Conservation (phyloP, 1,140 invertebrate genomes). For the Conus ventricosus region DNA sequence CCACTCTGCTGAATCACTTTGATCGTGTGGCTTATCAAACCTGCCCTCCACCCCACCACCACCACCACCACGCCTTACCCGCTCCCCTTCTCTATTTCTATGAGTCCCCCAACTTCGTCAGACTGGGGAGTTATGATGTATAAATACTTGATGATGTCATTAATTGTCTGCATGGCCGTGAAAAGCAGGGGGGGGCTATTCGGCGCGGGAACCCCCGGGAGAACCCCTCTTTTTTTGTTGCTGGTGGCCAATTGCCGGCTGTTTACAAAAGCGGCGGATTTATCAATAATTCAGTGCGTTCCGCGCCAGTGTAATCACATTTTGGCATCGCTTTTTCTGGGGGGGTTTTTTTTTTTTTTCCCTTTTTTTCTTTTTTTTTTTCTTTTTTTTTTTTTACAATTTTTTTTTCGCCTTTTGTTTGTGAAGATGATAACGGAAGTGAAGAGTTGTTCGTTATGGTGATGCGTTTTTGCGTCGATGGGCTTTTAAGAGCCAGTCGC, state of each 20-base stretch:
- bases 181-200: not conserved
- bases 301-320: conserved; percentile 1
- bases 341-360: too few species aligned
- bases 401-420: not conserved
- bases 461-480: not conserved
- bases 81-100: not conserved
- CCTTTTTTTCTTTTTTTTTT: not conserved
- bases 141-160: conserved; percentile 11
- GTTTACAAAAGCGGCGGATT: not conserved
- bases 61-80: not conserved
- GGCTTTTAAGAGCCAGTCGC: not conserved
- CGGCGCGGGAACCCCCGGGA: not conserved
- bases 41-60: not conserved
- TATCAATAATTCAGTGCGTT: not conserved
- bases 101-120: not conserved
- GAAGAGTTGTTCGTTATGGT: not conserved
- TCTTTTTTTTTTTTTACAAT: not conserved
- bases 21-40: not conserved
- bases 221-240: not conserved
- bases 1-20: not conserved
- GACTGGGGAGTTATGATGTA: not conserved
- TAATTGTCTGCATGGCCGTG: not conserved
- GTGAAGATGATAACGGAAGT: not conserved
- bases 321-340: not conserved
- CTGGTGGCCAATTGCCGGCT: not conserved